Base-by-base conservation (phyloP, 64 coral and sea anemone genomes). In the Actinia equina region DNA sequence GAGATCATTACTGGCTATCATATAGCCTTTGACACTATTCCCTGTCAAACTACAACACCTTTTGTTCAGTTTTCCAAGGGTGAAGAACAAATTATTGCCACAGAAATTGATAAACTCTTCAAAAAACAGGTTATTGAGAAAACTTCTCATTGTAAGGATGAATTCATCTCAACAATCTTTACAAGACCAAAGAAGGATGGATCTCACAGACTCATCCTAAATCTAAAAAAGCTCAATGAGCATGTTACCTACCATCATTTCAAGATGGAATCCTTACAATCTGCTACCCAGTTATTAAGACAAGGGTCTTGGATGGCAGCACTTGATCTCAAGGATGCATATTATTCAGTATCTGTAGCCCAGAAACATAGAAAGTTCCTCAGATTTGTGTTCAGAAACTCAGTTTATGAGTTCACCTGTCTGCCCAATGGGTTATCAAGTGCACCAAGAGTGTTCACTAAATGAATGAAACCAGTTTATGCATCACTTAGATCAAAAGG, bases 141-240 rank as follows among this genome's bases (percentile, higher is more conserved):
- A 87, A 26, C 71, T 25, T 27, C n/a, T n/a, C 84, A 78, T 83
- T 44, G 20, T 67, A 15, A 27, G 49, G 62, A 56, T 56, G 84
- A 92, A 56, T 92, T 87, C 83, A 89, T 94, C 23, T 94, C 88
- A 76, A 89, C 45, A 7, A 7, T 49, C 45, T 49, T 49, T 49
- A 86, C 86, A 26, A 64, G 88, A 81, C 83, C 88, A 78, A 94
- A 94, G 82, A 81, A 77, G 82, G 88, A 94, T 94, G 87, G 84
- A 18, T 89, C 92, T 44, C 92, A 90, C 46, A 79, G 82, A 44
- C 83, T 89, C 17, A 87, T 94, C 56, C 71, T 89, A 44, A 94
- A 89, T 57, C 80, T 89, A 12, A 94, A 94, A 88, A 81, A 82
- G 59, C 61, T 94, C 18, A 94, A 94, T 86, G 60, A 89, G 26